These are phyloP conservation scores for Hyles euphorbiae DNA, from an alignment of 1,140 invertebrate species.

Conservation along the genomic window DNA sequence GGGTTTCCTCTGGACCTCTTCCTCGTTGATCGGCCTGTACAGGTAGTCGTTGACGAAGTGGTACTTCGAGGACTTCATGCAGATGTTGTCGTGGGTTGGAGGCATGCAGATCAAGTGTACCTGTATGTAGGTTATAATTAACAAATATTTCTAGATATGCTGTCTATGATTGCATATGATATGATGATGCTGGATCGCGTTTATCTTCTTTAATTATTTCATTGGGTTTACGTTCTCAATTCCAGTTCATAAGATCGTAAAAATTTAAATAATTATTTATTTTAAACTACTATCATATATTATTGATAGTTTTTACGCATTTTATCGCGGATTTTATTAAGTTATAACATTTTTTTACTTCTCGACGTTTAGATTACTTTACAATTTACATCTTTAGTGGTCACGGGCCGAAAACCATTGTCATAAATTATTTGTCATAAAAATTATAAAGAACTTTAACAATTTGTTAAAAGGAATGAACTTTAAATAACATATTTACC, in stretches of 20 bases:
- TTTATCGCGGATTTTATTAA: too few relatives aligned
- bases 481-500: conserved; percentile 55
- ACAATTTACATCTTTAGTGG: too few relatives aligned
- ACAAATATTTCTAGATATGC: background rate
- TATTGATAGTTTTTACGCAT: too few relatives aligned
- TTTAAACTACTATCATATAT: too few relatives aligned
- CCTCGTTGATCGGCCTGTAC: conserved; percentile 90
- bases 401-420: too few relatives aligned
- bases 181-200: background rate
- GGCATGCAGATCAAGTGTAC: conserved; percentile 96
- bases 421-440: too few relatives aligned
- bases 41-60: conserved; percentile 96
- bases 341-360: too few relatives aligned
- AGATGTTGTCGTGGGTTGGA: conserved; percentile 90
- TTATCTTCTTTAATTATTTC: background rate
- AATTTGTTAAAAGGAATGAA: background rate
- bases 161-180: background rate
- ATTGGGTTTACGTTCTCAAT: background rate
- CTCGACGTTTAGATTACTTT: too few relatives aligned
- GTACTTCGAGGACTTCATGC: conserved; percentile 91
- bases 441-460: background rate
- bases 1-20: conserved; percentile 86
- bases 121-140: conserved; percentile 49
- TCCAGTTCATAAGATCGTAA: background rate
- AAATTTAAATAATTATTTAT: too few relatives aligned